These are phyloP conservation scores for Nothoprocta perdicaria DNA, from an alignment of 2,113 vertebrate species.

Conservation along the genomic window DNA sequence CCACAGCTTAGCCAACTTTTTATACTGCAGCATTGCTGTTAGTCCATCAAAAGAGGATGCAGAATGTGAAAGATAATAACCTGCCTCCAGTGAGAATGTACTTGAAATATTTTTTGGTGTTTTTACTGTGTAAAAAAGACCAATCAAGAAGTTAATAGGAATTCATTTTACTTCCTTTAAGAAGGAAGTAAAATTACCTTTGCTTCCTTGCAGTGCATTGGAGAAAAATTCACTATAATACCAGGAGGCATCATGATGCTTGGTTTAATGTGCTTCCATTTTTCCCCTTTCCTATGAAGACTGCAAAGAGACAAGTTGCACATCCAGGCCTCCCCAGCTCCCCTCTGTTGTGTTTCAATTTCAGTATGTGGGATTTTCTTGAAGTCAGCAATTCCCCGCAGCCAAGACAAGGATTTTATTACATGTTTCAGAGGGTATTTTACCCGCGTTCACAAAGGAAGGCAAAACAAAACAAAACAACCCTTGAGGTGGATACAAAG, in stretches of 20 bases:
- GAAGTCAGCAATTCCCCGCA: constrained; percentile 20
- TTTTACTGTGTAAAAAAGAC: not conserved
- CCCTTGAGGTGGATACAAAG: constrained; percentile 22
- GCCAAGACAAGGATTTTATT: constrained; percentile 44
- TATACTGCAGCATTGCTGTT: not conserved
- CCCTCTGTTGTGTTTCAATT: constrained; percentile 24
- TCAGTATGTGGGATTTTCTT: constrained; percentile 51
- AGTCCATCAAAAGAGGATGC: not conserved
- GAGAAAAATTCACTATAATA: not conserved
- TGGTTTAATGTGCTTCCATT: not conserved
- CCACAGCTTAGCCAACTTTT: not conserved
- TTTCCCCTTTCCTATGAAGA: not conserved
- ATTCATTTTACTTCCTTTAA: not conserved
- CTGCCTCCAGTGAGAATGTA: not conserved
- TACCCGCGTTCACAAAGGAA: constrained; percentile 44
- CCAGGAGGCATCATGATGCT: not conserved
- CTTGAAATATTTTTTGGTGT: not conserved
- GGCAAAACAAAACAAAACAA: not conserved
- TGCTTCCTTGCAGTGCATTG: not conserved
- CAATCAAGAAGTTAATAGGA: not conserved
- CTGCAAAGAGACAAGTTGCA: not conserved
- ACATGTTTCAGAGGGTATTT: constrained; percentile 6
- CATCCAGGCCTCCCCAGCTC: not conserved
- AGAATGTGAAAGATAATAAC: not conserved
- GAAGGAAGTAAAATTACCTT: too few relatives aligned